Percentiles rank a stretch among this genome's conserved stretches.
These are phyloP conservation scores for Vombatus ursinus DNA, from an alignment of 2,113 vertebrate genomes.

Conservation along the genomic window DNA sequence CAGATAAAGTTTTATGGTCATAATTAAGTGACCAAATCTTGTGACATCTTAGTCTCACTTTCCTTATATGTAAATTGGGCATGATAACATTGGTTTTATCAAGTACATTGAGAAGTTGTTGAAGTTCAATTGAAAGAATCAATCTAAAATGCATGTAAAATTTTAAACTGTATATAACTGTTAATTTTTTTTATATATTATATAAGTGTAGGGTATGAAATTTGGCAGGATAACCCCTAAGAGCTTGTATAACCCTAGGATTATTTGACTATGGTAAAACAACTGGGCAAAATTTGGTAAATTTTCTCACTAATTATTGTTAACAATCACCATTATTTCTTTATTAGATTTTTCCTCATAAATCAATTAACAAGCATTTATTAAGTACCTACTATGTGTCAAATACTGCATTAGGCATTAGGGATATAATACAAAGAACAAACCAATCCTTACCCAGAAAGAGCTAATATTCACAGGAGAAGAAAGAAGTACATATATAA, in stretches of 20 bases:
- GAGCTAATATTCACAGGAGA: not conserved
- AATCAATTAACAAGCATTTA: not conserved
- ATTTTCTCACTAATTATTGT: not conserved
- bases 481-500: not conserved
- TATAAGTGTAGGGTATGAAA: not conserved
- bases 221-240: not conserved
- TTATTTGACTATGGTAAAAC: not conserved
- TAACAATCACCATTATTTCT: not conserved
- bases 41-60: not conserved
- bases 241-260: not conserved
- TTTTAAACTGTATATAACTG: not conserved
- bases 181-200: not conserved
- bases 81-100: not conserved
- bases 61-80: not conserved
- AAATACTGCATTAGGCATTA: not conserved
- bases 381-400: not conserved
- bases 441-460: not conserved
- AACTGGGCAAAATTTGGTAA: not conserved
- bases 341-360: not conserved
- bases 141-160: not conserved
- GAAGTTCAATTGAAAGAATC: not conserved
- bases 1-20: not conserved
- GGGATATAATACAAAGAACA: not conserved
- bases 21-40: not conserved
- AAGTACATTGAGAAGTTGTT: not conserved